Evolutionary conservation across 2,888 invertebrate species (phyloP).

Genomic region (Nomada fucata): DNA sequence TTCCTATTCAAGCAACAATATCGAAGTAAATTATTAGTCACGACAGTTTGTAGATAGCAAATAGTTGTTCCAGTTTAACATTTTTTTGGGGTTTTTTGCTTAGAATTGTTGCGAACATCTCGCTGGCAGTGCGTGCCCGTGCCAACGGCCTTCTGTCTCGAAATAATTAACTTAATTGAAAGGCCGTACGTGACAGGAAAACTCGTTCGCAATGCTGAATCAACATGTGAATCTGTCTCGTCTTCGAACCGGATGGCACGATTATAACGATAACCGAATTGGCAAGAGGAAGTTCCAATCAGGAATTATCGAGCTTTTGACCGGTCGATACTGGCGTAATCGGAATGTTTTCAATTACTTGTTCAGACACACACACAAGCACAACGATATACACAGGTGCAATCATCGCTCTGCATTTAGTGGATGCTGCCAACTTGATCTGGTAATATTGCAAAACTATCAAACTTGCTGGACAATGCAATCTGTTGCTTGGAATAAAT

Average conservation of each 20-base stretch:
- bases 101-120: neutral
- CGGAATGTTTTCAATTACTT: slow-evolving; percentile 73
- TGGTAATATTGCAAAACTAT: neutral
- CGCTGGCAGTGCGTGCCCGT: neutral
- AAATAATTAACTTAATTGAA: slow-evolving; percentile 61
- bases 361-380: slow-evolving; percentile 63
- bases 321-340: slow-evolving; percentile 48
- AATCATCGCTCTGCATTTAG: slow-evolving; percentile 8
- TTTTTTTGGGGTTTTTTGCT: neutral
- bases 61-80: neutral
- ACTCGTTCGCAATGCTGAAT: slow-evolving; percentile 43
- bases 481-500: neutral
- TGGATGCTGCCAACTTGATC: neutral
- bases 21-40: neutral
- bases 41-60: too few relatives aligned
- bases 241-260: slow-evolving; percentile 44
- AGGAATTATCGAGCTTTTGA: slow-evolving; percentile 57
- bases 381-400: slow-evolving; percentile 38
- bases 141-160: slow-evolving; percentile 22
- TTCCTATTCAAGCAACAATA: neutral
- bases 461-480: neutral
- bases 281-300: slow-evolving; percentile 55
- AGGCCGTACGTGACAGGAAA: slow-evolving; percentile 51
- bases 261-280: slow-evolving; percentile 62
- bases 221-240: slow-evolving; percentile 51